Evolutionary conservation across 2,888 invertebrate species (phyloP), one percentile per base, ranked within the genome.

Genomic region (Chalcosyrphus nemorum): DNA sequence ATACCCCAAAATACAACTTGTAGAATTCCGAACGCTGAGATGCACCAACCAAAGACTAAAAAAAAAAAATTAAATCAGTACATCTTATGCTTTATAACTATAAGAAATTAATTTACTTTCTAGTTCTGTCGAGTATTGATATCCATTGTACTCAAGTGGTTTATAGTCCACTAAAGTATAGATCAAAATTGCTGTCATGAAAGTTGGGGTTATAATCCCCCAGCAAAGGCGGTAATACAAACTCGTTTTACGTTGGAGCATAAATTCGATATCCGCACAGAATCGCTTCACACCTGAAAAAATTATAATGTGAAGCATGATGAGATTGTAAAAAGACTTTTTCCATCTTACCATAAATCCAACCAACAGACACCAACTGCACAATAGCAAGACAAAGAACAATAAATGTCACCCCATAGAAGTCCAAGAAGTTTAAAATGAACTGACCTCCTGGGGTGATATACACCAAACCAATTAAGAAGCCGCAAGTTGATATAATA

Each of bases 181-280:
- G 17, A 95, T 86, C 86, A 96, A 93, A 59, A 96, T 95, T 4
- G 93, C 89, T 4, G 94, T 89, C 93, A 96, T 94, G 84, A 95
- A 91, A 0, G 93, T 88, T 0, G 97, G 97, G 2, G 95, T 95
- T 63, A 96, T 91, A 17, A 96, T 57, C 0, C 93, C 94, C 97
- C 97, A 97, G 84, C 96, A 96, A 45, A 95, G 86, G 77, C 96
- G 93, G 95, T 96, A 97, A 89, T 96, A 97, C n/a, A 94, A 87
- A 0, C 94, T 89, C 0, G 91, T 91, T 89, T 94, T 94, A 17
- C 92, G 92, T 59, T 94, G 94, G 87, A 96, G 90, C 97, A 97
- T 97, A 89, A 95, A 97, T 89, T 96, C 95, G 11, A 96, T 92
- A 89, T 97, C 97, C 15, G 93, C 90, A 82, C 95, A 93, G 70